Percentiles rank a stretch among this genome's conserved stretches.
phyloP scores from a whole-genome alignment of 2,888 invertebrate species.

The Pocota personata region DNA sequence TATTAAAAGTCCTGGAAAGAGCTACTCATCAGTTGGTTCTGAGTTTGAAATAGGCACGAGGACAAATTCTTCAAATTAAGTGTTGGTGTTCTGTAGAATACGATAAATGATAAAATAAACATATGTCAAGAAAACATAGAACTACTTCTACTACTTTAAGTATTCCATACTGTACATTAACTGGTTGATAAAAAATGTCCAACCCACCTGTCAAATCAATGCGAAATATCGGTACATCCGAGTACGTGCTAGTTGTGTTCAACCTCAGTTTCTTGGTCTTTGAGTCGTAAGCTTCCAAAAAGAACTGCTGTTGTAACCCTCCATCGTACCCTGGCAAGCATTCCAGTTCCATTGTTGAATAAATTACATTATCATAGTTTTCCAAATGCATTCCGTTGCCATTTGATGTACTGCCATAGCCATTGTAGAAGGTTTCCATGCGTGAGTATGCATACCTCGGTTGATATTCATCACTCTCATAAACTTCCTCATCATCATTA shows the following conservation, averaged over 20 bases:
- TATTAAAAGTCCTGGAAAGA: too few relatives aligned
- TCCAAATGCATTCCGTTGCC: slow-evolving; percentile 79
- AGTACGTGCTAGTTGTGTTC: slow-evolving; percentile 86
- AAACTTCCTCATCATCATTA: slow-evolving; percentile 74
- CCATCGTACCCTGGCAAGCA: slow-evolving; percentile 95
- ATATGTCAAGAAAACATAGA: too few relatives aligned
- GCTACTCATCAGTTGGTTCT: too few relatives aligned
- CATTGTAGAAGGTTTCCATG: slow-evolving; percentile 81
- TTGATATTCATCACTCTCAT: slow-evolving; percentile 67
- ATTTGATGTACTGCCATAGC: slow-evolving; percentile 77
- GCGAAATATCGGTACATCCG: slow-evolving; percentile 86
- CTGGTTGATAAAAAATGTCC: too few relatives aligned
- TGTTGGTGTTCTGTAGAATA: too few relatives aligned
- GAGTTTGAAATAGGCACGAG: too few relatives aligned
- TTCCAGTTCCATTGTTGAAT: slow-evolving; percentile 88
- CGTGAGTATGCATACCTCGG: slow-evolving; percentile 81
- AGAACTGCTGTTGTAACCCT: slow-evolving; percentile 92
- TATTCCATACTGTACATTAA: too few relatives aligned
- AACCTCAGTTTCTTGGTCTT: slow-evolving; percentile 88
- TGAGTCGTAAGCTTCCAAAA: slow-evolving; percentile 92
- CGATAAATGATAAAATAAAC: too few relatives aligned
- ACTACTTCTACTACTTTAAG: too few relatives aligned
- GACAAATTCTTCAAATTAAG: too few relatives aligned
- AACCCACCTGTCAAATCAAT: slow-evolving; percentile 82
- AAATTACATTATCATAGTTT: slow-evolving; percentile 82